Base-by-base conservation (phyloP, 2,113 vertebrate genomes). In the Xyrauchen texanus region DNA sequence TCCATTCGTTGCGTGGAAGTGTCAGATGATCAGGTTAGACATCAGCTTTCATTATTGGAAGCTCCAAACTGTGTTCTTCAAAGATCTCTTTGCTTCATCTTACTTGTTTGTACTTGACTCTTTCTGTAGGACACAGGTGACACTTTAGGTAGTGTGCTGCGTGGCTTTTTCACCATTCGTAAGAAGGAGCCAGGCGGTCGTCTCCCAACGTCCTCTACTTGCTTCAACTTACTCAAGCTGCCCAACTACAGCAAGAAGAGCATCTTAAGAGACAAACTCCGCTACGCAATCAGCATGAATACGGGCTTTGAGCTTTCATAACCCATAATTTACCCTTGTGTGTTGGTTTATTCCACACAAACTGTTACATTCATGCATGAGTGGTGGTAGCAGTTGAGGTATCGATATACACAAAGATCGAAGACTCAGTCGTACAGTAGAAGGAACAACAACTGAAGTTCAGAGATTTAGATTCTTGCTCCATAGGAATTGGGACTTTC, bases 171-270 rank as follows among this genome's bases (percentile, higher is more conserved):
- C 92, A 98, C 98, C 8, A 99, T 99, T 85, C 95, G 97, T 79
- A 99, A 98, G 92, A 95, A 94, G 69, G 98, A 99, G 86, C 98
- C 98, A 0, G 98, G 96, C 0, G 97, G 98, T 52, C 95, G 97
- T 0, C 95, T 99, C 71, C 98, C 97, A 13, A 99, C 97, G 65
- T 99, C 97, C 7, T 99, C 98, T 13, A 99, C 97, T 0, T 99
- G 97, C 85, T 99, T 99, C 91, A 99, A 99, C 89, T 94, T 99
- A 81, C 96, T 99, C 84, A 99, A 99, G 89, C 94, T 99, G 44
- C 98, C 98, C 87, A 99, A 99, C 93, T 99, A 99, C 93, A 98
- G 97, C 93, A 99, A 98, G 92, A 99, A 98, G 87, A 96, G 95
- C 84, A 94, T 98, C 78, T 91, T 99, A 79, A 86, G 98, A 21